Conservation (phyloP, 1,140 invertebrate genomes). For the Danaus plexippus region DNA sequence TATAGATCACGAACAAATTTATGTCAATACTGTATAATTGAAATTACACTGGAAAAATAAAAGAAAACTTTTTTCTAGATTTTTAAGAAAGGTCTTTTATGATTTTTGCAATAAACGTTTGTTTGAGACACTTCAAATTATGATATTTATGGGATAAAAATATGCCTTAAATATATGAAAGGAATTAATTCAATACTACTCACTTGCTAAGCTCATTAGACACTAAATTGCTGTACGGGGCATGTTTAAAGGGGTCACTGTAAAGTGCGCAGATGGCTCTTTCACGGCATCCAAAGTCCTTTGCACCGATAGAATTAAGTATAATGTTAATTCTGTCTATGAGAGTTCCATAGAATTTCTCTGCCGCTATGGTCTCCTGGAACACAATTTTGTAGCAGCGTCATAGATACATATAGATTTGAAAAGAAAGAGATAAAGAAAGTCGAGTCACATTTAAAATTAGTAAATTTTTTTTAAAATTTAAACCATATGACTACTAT, state of each 20-base stretch:
- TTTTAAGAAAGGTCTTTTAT: too few species aligned
- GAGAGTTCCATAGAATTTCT: constrained; percentile 85
- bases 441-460: too few species aligned
- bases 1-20: neutral
- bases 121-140: too few species aligned
- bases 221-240: constrained; percentile 87
- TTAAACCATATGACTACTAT: too few species aligned
- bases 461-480: too few species aligned
- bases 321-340: constrained; percentile 82
- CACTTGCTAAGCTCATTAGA: constrained; percentile 89
- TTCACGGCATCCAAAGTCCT: constrained; percentile 81
- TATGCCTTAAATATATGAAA: too few species aligned
- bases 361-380: constrained; percentile 66
- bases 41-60: too few species aligned
- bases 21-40: neutral
- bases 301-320: constrained; percentile 76
- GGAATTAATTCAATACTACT: constrained; percentile 26
- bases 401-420: too few species aligned
- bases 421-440: too few species aligned
- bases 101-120: too few species aligned
- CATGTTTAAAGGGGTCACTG: constrained; percentile 81
- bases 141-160: too few species aligned
- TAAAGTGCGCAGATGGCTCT: constrained; percentile 86
- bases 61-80: too few species aligned
- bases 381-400: constrained; percentile 6